A percentile compares a stretch with the other conserved stretches of the same genome.
Evolutionary conservation across 2,113 vertebrate species (phyloP).

Genomic region (Numenius arquata): DNA sequence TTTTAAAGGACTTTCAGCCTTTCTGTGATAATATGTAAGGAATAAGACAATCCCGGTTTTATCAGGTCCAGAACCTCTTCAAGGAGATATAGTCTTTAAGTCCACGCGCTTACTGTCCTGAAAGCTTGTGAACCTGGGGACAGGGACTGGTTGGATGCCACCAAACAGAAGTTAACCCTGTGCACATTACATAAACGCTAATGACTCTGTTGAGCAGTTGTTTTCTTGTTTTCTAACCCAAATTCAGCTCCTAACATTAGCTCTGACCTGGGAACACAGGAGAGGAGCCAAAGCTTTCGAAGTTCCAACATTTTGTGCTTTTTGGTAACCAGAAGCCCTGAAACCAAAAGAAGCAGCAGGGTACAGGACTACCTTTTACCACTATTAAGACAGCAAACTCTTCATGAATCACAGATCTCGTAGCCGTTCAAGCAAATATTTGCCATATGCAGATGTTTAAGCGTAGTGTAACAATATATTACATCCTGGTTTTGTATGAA

Average conservation of each 20-base stretch:
- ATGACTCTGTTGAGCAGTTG: not conserved
- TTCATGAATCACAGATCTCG: not conserved
- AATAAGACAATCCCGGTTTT: not conserved
- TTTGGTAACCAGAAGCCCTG: not conserved
- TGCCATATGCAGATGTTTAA: not conserved
- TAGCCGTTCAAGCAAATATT: not conserved
- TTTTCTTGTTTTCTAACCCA: not conserved
- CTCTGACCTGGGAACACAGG: not conserved
- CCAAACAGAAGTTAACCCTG: not conserved
- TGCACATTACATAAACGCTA: not conserved
- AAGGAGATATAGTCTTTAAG: not conserved
- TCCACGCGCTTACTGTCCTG: not conserved
- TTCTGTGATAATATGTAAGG: not conserved
- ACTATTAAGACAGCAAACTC: not conserved
- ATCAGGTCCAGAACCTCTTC: not conserved
- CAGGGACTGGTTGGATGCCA: not conserved
- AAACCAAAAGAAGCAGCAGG: not conserved
- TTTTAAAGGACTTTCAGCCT: not conserved
- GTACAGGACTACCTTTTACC: not conserved
- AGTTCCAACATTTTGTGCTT: not conserved
- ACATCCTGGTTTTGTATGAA: not conserved
- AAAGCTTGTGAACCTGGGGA: not conserved
- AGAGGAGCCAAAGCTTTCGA: not conserved
- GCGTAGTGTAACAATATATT: not conserved
- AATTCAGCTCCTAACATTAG: not conserved